phyloP scores from a whole-genome alignment of 2,888 invertebrate genomes.

The Himalopsyche japonica region DNA sequence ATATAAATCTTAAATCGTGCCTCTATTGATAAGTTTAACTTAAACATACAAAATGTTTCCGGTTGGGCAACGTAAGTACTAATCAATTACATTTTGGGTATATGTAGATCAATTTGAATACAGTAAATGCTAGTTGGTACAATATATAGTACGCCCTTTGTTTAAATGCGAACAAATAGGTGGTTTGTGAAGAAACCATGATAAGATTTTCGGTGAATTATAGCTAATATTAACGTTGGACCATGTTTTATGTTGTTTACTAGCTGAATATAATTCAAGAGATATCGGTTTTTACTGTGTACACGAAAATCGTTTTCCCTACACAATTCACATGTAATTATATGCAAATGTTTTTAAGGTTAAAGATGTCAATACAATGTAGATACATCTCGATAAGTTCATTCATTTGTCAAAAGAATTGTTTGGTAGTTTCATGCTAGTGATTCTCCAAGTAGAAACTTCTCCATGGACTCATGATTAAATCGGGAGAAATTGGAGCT shows the following conservation, averaged over 20 bases:
- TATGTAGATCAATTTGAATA: not conserved
- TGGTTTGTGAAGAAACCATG: not conserved
- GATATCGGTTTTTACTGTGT: not conserved
- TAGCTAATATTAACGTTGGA: not conserved
- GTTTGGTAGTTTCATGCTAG: too few species aligned
- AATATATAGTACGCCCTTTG: not conserved
- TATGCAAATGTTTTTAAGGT: not conserved
- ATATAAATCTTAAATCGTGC: slow-evolving; percentile 11
- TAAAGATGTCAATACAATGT: not conserved
- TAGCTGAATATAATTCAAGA: not conserved
- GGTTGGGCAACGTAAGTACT: slow-evolving; percentile 68
- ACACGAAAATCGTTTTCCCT: not conserved
- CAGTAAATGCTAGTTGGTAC: not conserved
- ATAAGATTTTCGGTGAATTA: not conserved
- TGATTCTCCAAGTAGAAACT: too few species aligned
- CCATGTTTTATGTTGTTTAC: not conserved
- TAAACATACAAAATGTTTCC: slow-evolving; percentile 59
- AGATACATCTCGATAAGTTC: not conserved
- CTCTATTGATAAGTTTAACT: slow-evolving; percentile 14
- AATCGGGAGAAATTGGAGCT: too few species aligned
- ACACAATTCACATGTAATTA: not conserved
- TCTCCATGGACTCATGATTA: too few species aligned
- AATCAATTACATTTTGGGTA: not conserved
- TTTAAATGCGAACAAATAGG: not conserved
- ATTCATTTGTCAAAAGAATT: not conserved